Evolutionary conservation across 2,797 vertebrate species (phyloP).

Genomic region (Mus spretus): DNA sequence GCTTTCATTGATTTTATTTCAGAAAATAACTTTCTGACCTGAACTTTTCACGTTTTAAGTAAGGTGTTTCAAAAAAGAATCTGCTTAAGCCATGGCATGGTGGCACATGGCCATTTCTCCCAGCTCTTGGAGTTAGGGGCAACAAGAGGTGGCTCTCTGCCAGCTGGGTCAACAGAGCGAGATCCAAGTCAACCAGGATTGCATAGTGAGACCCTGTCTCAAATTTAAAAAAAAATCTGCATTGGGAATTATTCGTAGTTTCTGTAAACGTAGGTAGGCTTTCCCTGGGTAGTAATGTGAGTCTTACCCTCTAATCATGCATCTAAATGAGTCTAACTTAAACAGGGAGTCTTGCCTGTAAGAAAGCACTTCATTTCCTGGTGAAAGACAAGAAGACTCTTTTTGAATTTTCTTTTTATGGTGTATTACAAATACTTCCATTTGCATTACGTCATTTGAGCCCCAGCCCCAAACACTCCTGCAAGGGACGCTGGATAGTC

Average conservation of each 20-base stretch:
- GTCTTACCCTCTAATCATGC: slow-evolving; percentile 30
- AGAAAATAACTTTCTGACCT: slow-evolving; percentile 45
- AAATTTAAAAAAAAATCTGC: slow-evolving; percentile 25
- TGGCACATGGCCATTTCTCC: not conserved
- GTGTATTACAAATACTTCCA: slow-evolving; percentile 79
- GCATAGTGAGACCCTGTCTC: slow-evolving; percentile 10
- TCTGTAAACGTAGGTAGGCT: slow-evolving; percentile 57
- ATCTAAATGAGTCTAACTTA: slow-evolving; percentile 65
- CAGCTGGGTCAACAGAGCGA: not conserved
- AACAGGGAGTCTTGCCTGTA: slow-evolving; percentile 73
- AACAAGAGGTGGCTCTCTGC: not conserved
- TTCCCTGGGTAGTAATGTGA: slow-evolving; percentile 68
- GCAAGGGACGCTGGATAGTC: slow-evolving; percentile 28
- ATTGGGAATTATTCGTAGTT: slow-evolving; percentile 72
- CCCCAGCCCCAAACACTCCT: not conserved
- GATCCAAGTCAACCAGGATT: not conserved
- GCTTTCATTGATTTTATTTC: slow-evolving; percentile 62
- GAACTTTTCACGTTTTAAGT: slow-evolving; percentile 65
- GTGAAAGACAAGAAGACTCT: slow-evolving; percentile 78
- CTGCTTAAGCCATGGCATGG: not conserved
- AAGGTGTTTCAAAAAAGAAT: slow-evolving; percentile 67
- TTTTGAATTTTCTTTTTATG: slow-evolving; percentile 75
- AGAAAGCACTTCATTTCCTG: slow-evolving; percentile 76
- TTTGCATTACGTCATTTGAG: slow-evolving; percentile 74
- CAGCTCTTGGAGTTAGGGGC: not conserved